Conservation (phyloP, 2,888 invertebrate genomes). For the Chloroclysta siterata region DNA sequence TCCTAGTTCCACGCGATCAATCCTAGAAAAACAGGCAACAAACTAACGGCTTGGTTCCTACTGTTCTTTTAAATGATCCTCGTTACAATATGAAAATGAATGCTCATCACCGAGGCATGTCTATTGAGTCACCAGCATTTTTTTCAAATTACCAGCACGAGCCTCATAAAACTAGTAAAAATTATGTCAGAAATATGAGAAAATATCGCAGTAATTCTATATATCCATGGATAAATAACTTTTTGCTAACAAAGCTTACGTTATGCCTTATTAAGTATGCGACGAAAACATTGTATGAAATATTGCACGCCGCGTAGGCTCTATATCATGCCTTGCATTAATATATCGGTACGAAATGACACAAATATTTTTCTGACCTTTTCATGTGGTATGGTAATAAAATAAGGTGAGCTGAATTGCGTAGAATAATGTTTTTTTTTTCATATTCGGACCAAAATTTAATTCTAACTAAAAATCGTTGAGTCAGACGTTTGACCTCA, state of each 20-base stretch:
- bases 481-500: too few species aligned
- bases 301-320: conserved; percentile 57
- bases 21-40: too few species aligned
- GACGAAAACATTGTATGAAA: conserved; percentile 74
- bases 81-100: too few species aligned
- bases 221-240: conserved; percentile 41
- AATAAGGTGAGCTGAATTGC: background rate
- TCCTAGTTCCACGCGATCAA: too few species aligned
- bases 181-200: conserved; percentile 18
- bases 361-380: conserved; percentile 37
- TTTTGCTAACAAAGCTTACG: conserved; percentile 69
- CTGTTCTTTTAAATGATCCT: too few species aligned
- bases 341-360: conserved; percentile 23
- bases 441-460: background rate
- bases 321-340: conserved; percentile 52
- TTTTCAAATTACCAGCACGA: too few species aligned
- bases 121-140: too few species aligned
- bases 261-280: conserved; percentile 76
- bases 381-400: conserved; percentile 14
- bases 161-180: conserved; percentile 9
- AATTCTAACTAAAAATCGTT: too few species aligned
- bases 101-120: too few species aligned
- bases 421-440: background rate
- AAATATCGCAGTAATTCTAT: conserved; percentile 33
- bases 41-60: too few species aligned